Evolutionary conservation across 2,888 invertebrate genomes (phyloP).

Genomic region (Scaptomyza tumidula): DNA sequence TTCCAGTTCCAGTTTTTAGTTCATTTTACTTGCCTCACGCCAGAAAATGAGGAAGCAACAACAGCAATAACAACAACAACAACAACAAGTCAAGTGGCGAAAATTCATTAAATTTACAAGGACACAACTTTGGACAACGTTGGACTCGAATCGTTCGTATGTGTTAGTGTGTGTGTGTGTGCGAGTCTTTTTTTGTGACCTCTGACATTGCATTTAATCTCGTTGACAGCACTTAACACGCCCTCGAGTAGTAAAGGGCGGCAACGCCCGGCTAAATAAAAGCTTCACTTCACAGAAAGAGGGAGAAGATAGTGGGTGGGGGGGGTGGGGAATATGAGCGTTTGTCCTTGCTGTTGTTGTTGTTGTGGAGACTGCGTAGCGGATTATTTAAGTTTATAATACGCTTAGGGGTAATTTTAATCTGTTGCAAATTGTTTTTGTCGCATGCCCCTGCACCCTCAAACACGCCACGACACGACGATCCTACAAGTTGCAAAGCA

Average conservation of each 20-base stretch:
- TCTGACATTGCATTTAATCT: slow-evolving; percentile 82
- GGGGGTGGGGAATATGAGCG: not conserved
- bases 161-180: slow-evolving; percentile 23
- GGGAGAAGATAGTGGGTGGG: not conserved
- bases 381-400: slow-evolving; percentile 81
- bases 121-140: slow-evolving; percentile 69
- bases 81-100: slow-evolving; percentile 56
- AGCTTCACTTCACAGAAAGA: slow-evolving; percentile 33
- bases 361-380: slow-evolving; percentile 44
- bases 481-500: not conserved
- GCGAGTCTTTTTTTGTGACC: slow-evolving; percentile 60
- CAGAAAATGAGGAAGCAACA: slow-evolving; percentile 8
- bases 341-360: not conserved
- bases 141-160: slow-evolving; percentile 11
- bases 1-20: slow-evolving; percentile 16
- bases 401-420: slow-evolving; percentile 84
- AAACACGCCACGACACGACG: slow-evolving; percentile 24
- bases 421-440: slow-evolving; percentile 84
- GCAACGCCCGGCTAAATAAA: slow-evolving; percentile 43
- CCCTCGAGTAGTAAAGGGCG: slow-evolving; percentile 68
- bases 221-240: slow-evolving; percentile 81
- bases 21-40: slow-evolving; percentile 5
- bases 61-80: slow-evolving; percentile 1
- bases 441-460: slow-evolving; percentile 18
- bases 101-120: slow-evolving; percentile 79